Evolutionary conservation across 2,797 vertebrate genomes (phyloP).

Genomic region (Halcyon leucocephala): DNA sequence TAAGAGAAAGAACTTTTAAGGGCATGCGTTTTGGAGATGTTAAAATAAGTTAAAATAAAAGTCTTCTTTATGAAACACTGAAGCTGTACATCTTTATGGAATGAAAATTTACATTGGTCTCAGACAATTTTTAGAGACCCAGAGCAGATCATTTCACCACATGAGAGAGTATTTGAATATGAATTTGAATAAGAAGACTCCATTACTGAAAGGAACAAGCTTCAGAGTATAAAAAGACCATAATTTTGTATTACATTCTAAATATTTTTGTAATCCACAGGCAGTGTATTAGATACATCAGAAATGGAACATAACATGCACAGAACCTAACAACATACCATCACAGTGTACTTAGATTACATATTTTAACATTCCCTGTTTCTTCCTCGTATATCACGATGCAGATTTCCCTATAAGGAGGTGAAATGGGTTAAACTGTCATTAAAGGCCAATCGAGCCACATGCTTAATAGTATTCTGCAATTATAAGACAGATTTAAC

Average conservation of each 20-base stretch:
- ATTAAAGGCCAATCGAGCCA: constrained; percentile 60
- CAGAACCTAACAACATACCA: not conserved
- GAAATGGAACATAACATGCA: not conserved
- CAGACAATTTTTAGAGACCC: not conserved
- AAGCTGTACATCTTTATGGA: not conserved
- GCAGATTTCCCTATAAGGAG: not conserved
- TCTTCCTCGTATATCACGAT: not conserved
- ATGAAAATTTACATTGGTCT: not conserved
- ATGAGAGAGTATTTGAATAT: not conserved
- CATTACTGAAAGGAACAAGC: not conserved
- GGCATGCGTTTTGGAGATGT: constrained; percentile 1
- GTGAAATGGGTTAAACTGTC: constrained; percentile 67
- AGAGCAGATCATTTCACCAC: not conserved
- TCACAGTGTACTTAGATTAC: not conserved
- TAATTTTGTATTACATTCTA: not conserved
- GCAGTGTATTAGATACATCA: not conserved
- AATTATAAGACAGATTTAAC: constrained; percentile 65
- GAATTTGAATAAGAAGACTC: not conserved
- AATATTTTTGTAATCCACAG: not conserved
- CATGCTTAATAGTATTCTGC: constrained; percentile 18
- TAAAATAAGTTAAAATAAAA: constrained; percentile 18
- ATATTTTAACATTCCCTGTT: not conserved
- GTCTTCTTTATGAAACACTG: not conserved
- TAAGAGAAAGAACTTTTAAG: constrained; percentile 52
- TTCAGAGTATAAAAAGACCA: not conserved